These are phyloP conservation scores for Steinernema scapterisci DNA, from an alignment of 2,888 invertebrate genomes.

Conservation along the genomic window DNA sequence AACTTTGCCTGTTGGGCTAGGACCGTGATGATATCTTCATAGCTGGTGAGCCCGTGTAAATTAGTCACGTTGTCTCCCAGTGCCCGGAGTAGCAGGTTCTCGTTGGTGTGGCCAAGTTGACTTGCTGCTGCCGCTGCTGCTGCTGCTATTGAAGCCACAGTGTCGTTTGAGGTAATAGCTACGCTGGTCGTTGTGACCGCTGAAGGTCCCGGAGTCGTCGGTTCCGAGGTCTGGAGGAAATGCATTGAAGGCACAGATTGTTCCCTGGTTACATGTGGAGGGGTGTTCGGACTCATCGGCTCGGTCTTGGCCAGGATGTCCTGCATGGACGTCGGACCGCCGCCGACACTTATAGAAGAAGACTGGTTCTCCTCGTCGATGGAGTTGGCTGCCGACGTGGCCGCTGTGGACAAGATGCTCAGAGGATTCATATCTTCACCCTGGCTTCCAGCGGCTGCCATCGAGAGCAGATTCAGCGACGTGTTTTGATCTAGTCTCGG, in stretches of 20 bases:
- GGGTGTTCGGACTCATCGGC: neutral
- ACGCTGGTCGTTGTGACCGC: neutral
- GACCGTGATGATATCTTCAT: constrained; percentile 7
- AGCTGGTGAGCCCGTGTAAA: neutral
- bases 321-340: constrained; percentile 2
- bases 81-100: neutral
- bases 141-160: neutral
- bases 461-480: constrained; percentile 3
- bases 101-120: neutral
- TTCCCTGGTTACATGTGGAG: constrained; percentile 13
- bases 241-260: constrained; percentile 25
- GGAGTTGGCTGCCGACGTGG: constrained; percentile 43
- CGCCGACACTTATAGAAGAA: neutral
- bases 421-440: constrained; percentile 41
- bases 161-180: neutral
- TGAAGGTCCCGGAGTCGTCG: neutral
- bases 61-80: neutral
- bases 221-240: constrained; percentile 13
- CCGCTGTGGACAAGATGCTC: constrained; percentile 49
- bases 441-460: neutral
- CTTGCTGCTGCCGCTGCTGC: constrained; percentile 4
- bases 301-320: constrained; percentile 21
- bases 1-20: constrained; percentile 11
- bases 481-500: constrained; percentile 22
- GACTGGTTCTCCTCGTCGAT: neutral